Conservation (phyloP, 2,888 invertebrate species). For the Scaeva pyrastri region DNA sequence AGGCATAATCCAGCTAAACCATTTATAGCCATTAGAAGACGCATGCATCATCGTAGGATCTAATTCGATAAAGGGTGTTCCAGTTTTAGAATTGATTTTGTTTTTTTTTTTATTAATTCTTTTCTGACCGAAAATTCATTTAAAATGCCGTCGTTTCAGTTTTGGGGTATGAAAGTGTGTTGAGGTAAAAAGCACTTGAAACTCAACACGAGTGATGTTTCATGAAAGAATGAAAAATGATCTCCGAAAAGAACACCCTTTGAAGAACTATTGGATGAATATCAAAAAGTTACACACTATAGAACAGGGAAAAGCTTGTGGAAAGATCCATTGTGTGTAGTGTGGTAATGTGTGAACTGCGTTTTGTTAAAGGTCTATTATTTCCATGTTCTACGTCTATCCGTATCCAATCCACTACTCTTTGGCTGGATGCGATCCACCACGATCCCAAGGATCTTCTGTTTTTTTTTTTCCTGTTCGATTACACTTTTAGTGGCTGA, state of each 20-base stretch:
- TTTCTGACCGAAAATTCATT: too few relatives aligned
- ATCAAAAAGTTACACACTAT: conserved; percentile 12
- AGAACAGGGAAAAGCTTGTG: conserved; percentile 31
- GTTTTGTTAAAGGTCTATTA: conserved; percentile 76
- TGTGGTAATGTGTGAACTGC: conserved; percentile 76
- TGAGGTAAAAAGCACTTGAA: too few relatives aligned
- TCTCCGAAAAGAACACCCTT: neutral
- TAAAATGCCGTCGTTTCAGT: too few relatives aligned
- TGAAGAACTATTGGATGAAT: neutral
- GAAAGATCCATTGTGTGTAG: conserved; percentile 66
- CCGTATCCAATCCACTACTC: conserved; percentile 35
- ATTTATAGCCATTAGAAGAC: conserved; percentile 48
- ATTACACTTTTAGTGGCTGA: neutral
- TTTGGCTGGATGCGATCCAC: neutral
- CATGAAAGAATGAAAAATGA: too few relatives aligned
- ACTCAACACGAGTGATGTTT: too few relatives aligned
- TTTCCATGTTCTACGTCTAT: conserved; percentile 70
- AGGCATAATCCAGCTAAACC: neutral
- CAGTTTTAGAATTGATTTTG: neutral
- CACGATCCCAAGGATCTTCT: conserved; percentile 32
- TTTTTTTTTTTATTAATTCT: neutral
- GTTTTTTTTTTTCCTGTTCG: neutral
- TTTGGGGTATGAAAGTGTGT: too few relatives aligned
- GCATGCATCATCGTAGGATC: conserved; percentile 31
- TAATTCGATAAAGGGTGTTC: conserved; percentile 15